Evolutionary conservation across 2,113 vertebrate species (phyloP).

Genomic region (Bufo gargarizans): DNA sequence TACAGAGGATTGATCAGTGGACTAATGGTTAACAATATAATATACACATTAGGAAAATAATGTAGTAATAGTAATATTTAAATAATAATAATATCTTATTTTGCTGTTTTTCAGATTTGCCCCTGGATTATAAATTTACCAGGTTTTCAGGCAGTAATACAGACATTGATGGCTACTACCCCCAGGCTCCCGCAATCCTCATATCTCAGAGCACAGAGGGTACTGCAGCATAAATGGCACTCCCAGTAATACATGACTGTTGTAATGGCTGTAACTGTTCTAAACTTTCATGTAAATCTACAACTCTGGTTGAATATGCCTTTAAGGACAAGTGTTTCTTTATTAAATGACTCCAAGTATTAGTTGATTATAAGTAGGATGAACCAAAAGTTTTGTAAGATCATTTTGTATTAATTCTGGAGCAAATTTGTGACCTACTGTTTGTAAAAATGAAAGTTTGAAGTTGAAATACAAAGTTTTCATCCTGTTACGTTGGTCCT

Average conservation of each 20-base stretch:
- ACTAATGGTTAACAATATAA: not conserved
- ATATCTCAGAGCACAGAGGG: constrained; percentile 73
- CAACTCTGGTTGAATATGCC: constrained; percentile 22
- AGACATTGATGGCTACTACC: constrained; percentile 88
- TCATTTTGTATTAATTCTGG: constrained; percentile 33
- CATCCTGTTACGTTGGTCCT: not conserved
- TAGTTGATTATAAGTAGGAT: not conserved
- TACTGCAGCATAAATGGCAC: constrained; percentile 34
- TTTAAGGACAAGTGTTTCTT: not conserved
- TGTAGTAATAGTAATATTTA: not conserved
- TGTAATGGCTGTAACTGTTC: constrained; percentile 42
- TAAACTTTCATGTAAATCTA: not conserved
- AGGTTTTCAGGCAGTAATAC: constrained; percentile 86
- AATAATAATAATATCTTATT: not conserved
- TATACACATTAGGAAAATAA: not conserved
- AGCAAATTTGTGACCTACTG: constrained; percentile 19
- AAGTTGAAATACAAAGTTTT: not conserved
- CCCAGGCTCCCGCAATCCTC: constrained; percentile 83
- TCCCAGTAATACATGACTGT: not conserved
- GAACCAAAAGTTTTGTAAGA: constrained; percentile 32
- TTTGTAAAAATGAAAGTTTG: constrained; percentile 14
- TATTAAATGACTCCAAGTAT: not conserved
- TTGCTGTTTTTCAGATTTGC: constrained; percentile 81
- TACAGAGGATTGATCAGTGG: no score
- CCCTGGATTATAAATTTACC: constrained; percentile 91